These are phyloP conservation scores for Alligator mississippiensis DNA, from an alignment of 2,113 vertebrate genomes.

Conservation along the genomic window DNA sequence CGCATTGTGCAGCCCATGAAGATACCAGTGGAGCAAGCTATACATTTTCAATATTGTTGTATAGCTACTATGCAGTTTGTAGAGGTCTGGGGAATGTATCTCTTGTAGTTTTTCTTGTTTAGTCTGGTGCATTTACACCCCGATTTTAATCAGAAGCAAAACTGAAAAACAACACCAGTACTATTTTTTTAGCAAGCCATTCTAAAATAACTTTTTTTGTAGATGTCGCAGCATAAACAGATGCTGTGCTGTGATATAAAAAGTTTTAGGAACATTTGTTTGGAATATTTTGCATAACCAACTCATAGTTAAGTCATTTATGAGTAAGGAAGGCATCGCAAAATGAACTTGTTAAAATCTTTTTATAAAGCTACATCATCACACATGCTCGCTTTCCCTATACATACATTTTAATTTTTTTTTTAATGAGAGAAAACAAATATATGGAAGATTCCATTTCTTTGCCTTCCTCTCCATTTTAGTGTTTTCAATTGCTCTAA, in stretches of 20 bases:
- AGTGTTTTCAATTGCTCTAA: not conserved
- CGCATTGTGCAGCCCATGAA: not conserved
- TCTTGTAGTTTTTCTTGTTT: not conserved
- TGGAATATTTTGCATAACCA: not conserved
- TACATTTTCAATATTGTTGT: not conserved
- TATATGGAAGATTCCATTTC: not conserved
- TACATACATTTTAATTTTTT: not conserved
- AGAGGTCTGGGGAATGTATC: not conserved
- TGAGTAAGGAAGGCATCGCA: fast-evolving
- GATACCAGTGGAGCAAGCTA: not conserved
- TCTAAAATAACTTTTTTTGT: not conserved
- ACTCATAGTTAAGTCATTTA: not conserved
- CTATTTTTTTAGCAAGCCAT: not conserved
- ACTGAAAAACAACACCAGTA: not conserved
- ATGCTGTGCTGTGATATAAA: not conserved
- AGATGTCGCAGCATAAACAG: not conserved
- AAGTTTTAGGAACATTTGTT: not conserved
- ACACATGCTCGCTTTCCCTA: not conserved
- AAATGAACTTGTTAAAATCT: not conserved
- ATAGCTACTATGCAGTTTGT: not conserved
- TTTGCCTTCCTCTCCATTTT: not conserved
- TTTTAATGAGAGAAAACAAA: not conserved
- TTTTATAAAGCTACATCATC: not conserved
- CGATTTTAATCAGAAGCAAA: not conserved
- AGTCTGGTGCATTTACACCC: not conserved